Evolutionary conservation across 2,113 vertebrate genomes (phyloP).

Genomic region (Otolemur garnettii): DNA sequence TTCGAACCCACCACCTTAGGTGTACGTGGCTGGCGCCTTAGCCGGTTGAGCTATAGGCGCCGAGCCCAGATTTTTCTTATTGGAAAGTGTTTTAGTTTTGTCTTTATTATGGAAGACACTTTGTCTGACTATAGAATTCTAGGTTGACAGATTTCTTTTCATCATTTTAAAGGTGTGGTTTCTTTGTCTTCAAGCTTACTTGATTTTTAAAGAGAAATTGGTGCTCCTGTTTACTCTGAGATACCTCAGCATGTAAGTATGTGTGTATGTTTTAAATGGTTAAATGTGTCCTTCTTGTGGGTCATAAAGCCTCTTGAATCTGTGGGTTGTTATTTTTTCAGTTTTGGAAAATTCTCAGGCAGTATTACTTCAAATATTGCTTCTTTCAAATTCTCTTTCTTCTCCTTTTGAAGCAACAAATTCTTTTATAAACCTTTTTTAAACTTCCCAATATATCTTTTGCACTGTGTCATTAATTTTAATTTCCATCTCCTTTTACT

Average conservation of each 20-base stretch:
- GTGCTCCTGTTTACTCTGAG: not conserved
- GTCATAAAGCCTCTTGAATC: not conserved
- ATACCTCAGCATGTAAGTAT: not conserved
- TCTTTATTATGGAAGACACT: not conserved
- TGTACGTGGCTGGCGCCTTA: no score
- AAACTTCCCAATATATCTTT: not conserved
- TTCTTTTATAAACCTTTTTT: not conserved
- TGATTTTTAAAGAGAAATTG: slow-evolving; percentile 25
- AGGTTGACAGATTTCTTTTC: not conserved
- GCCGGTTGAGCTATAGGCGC: no score
- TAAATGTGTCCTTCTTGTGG: not conserved
- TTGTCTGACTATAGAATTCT: slow-evolving; percentile 29
- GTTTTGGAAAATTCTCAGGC: slow-evolving; percentile 50
- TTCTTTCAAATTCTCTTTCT: not conserved
- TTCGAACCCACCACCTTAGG: no score
- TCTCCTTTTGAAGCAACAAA: not conserved
- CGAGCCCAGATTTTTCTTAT: slow-evolving; percentile 27
- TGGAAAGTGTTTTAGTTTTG: slow-evolving; percentile 12
- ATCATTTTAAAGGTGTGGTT: not conserved
- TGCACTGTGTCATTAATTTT: not conserved
- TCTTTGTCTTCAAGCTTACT: not conserved
- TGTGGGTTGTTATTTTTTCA: not conserved
- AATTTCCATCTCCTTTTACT: not conserved
- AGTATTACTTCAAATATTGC: slow-evolving; percentile 28
- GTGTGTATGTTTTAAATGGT: not conserved